Conservation (phyloP, 2,113 vertebrate genomes). For the Gobius niger region DNA sequence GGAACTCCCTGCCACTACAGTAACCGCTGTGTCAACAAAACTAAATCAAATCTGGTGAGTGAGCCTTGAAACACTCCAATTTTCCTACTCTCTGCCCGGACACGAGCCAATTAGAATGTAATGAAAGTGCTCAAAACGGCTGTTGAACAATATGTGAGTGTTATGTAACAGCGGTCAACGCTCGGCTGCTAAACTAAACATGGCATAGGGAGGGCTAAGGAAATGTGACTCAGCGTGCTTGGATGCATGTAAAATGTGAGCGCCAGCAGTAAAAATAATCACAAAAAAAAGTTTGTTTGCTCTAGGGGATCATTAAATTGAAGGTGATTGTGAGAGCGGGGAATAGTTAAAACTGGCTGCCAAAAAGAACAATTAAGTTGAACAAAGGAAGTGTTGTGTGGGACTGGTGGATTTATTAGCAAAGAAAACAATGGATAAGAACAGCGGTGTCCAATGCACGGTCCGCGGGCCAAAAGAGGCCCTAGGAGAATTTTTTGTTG, state of each 20-base stretch:
- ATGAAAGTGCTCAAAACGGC: constrained; percentile 8
- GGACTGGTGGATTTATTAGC: not conserved
- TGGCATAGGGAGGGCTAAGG: rapidly evolving
- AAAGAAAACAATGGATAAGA: not conserved
- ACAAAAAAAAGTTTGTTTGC: not conserved
- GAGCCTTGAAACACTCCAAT: constrained; percentile 1
- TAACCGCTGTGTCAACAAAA: constrained; percentile 44
- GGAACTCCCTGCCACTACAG: constrained; percentile 9
- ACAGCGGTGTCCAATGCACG: not conserved
- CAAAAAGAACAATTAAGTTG: not conserved
- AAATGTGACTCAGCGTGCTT: constrained; percentile 10
- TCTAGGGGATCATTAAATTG: not conserved
- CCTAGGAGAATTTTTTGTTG: too few species aligned
- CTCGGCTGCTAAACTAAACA: constrained; percentile 16
- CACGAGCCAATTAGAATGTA: constrained; percentile 21
- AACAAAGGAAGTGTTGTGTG: constrained; percentile 4
- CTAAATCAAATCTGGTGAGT: constrained; percentile 7
- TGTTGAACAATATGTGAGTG: not conserved
- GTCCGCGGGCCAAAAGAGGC: too few species aligned
- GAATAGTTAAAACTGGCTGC: not conserved
- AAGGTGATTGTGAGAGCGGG: not conserved
- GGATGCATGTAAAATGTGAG: not conserved
- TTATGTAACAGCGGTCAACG: not conserved
- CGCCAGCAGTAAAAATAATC: not conserved
- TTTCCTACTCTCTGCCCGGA: constrained; percentile 4